These are phyloP conservation scores for Nematopogon swammerdamellus DNA, from an alignment of 2,888 invertebrate species.

Conservation along the genomic window DNA sequence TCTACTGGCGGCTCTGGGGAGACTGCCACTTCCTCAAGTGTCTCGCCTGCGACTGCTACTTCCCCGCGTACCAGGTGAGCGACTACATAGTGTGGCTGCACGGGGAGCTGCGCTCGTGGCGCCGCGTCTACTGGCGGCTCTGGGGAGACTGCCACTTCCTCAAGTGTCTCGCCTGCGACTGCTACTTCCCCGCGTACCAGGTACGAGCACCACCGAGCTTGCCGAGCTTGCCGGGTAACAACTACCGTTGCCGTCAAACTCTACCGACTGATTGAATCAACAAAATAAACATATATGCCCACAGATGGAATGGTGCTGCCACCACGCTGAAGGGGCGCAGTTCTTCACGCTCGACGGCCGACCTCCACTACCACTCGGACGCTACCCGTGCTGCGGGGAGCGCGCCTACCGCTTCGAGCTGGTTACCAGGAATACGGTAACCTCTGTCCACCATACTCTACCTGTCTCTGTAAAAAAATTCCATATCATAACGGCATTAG, in stretches of 20 bases:
- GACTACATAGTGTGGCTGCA: constrained; percentile 75
- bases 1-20: constrained; percentile 94
- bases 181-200: constrained; percentile 70
- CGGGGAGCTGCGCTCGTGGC: constrained; percentile 80
- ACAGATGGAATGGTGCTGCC: constrained; percentile 79
- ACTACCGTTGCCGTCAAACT: too few relatives aligned
- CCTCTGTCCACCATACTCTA: too few relatives aligned
- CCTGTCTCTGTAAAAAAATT: too few relatives aligned
- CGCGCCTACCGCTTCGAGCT: constrained; percentile 79
- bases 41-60: constrained; percentile 71
- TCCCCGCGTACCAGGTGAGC: constrained; percentile 72
- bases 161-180: constrained; percentile 75
- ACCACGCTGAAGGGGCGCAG: constrained; percentile 75
- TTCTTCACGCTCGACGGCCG: constrained; percentile 70
- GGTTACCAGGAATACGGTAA: constrained; percentile 59
- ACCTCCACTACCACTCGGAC: constrained; percentile 67
- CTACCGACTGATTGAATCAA: not conserved
- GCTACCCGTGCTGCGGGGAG: constrained; percentile 87
- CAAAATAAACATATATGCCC: not conserved
- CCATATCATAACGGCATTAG: too few relatives aligned
- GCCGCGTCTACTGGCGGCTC: constrained; percentile 89
- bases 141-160: constrained; percentile 92
- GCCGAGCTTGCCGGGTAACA: too few relatives aligned
- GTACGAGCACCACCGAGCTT: too few relatives aligned
- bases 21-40: constrained; percentile 86